Conservation (phyloP, 2,888 invertebrate genomes). For the Drosophila macrospina region DNA sequence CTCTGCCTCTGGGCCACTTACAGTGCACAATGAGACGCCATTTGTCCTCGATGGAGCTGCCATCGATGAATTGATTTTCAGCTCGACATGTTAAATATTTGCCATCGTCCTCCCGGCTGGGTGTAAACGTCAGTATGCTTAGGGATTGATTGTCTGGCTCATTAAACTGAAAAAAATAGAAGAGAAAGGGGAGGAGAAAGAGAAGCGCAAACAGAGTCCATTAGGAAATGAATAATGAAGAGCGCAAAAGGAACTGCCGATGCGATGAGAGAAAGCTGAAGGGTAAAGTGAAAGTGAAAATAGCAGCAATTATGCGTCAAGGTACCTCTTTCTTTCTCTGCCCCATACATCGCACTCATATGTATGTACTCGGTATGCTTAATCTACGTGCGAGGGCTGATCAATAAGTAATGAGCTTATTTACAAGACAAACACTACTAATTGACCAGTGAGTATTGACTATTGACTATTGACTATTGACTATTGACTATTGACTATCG, state of each 20-base stretch:
- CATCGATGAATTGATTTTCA: slow-evolving; percentile 93
- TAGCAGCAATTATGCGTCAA: slow-evolving; percentile 71
- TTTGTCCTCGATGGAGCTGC: slow-evolving; percentile 93
- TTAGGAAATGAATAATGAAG: slow-evolving; percentile 82
- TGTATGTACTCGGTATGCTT: slow-evolving; percentile 8
- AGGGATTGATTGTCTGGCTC: slow-evolving; percentile 93
- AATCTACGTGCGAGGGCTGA: slow-evolving; percentile 22
- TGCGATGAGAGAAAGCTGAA: slow-evolving; percentile 23
- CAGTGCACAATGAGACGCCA: slow-evolving; percentile 95
- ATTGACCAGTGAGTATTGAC: slow-evolving; percentile 11
- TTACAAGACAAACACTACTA: slow-evolving; percentile 27
- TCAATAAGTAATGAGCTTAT: slow-evolving; percentile 55
- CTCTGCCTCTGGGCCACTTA: slow-evolving; percentile 87
- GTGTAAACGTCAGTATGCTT: slow-evolving; percentile 93
- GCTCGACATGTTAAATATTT: slow-evolving; percentile 95
- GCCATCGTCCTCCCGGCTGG: slow-evolving; percentile 94
- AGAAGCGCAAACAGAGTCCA: slow-evolving; percentile 74
- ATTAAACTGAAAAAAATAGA: slow-evolving; percentile 88
- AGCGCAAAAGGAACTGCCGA: slow-evolving; percentile 43
- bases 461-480: neutral
- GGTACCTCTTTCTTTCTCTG: slow-evolving; percentile 28
- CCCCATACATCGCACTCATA: slow-evolving; percentile 2
- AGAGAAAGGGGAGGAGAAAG: neutral
- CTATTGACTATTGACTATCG: too few species aligned
- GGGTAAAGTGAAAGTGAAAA: slow-evolving; percentile 56